These are phyloP conservation scores for Atta texana DNA, from an alignment of 1,140 invertebrate genomes.

Conservation along the genomic window DNA sequence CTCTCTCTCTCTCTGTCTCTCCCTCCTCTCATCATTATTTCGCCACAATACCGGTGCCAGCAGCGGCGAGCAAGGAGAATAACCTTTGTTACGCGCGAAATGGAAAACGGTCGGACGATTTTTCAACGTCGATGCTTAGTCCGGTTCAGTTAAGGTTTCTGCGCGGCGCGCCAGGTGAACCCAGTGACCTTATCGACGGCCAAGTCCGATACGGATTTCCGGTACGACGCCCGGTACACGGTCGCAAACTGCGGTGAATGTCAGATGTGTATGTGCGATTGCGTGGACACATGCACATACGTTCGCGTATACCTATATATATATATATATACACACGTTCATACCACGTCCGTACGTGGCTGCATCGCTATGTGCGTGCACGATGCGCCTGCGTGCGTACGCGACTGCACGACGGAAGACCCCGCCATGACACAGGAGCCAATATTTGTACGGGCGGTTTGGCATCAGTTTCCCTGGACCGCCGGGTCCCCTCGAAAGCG, in stretches of 20 bases:
- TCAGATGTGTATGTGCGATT: neutral
- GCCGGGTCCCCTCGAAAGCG: conserved; percentile 61
- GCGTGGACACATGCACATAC: neutral
- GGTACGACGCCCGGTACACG: conserved; percentile 62
- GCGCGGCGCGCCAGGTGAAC: conserved; percentile 35
- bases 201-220: conserved; percentile 64
- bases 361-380: neutral
- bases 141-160: conserved; percentile 59
- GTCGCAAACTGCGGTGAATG: neutral
- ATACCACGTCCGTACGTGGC: too few relatives aligned
- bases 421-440: conserved; percentile 65
- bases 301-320: too few relatives aligned
- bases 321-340: neutral
- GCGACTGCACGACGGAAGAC: neutral
- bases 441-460: conserved; percentile 70
- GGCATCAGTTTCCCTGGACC: conserved; percentile 69
- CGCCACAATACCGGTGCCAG: conserved; percentile 52
- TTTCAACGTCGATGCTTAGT: conserved; percentile 66
- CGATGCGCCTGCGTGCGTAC: conserved; percentile 10
- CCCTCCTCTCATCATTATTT: conserved; percentile 48
- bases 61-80: conserved; percentile 36
- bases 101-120: conserved; percentile 64
- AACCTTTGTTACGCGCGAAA: conserved; percentile 62
- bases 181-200: conserved; percentile 55
- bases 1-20: neutral